phyloP scores from a whole-genome alignment of 2,113 vertebrate genomes.

The Enhydra lutris region DNA sequence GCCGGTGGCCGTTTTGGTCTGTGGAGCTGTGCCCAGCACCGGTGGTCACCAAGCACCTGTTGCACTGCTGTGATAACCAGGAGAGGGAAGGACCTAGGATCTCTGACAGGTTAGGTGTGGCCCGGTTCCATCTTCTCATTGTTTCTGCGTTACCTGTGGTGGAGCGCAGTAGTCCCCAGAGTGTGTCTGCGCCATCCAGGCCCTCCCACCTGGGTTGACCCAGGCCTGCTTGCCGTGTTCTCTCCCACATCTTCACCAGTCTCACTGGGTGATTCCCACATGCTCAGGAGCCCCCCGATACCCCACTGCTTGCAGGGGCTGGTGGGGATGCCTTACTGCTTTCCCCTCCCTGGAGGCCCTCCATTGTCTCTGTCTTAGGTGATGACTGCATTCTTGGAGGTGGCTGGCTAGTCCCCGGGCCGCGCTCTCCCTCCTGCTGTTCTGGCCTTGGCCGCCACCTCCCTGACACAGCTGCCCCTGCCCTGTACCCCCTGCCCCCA shows the following conservation, averaged over 20 bases:
- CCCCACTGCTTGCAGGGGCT: not conserved
- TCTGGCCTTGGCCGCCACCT: not conserved
- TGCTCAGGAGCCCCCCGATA: accelerated
- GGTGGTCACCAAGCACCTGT: not conserved
- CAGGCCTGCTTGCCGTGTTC: not conserved
- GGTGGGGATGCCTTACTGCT: too few species aligned
- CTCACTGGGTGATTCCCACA: not conserved
- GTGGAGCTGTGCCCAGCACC: not conserved
- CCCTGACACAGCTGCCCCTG: not conserved
- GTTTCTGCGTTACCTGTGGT: accelerated
- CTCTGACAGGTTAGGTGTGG: not conserved
- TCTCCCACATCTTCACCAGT: not conserved
- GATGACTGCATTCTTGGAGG: not conserved
- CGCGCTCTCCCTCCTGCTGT: too few species aligned
- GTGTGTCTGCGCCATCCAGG: not conserved
- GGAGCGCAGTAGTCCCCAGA: not conserved
- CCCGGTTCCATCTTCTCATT: not conserved
- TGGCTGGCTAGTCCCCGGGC: not conserved
- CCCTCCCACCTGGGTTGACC: not conserved
- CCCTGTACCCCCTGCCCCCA: accelerated
- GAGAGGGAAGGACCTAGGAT: too few species aligned
- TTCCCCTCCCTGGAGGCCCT: too few species aligned
- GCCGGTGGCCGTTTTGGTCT: not conserved
- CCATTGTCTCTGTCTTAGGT: not conserved
- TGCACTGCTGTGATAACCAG: not conserved